Percentiles rank a stretch among this genome's conserved stretches.
Conservation (phyloP, 2,113 vertebrate genomes). For the Ceyx melanurus region DNA sequence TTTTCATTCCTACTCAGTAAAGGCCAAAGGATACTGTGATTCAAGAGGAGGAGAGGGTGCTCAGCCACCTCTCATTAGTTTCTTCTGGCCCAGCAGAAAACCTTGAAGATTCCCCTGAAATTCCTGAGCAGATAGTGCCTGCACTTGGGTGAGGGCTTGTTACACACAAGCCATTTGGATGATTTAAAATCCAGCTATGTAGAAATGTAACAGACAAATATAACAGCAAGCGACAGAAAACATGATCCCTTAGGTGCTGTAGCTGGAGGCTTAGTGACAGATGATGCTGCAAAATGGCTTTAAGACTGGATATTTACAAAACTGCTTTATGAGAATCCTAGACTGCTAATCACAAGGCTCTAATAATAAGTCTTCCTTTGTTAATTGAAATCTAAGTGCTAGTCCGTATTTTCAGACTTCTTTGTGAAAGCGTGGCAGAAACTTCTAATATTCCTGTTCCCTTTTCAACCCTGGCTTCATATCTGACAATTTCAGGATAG, state of each 20-base stretch:
- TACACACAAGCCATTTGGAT: background rate
- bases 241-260: conserved; percentile 54
- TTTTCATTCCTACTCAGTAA: background rate
- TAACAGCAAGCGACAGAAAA: conserved; percentile 40
- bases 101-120: conserved; percentile 13
- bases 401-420: conserved; percentile 30
- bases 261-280: conserved; percentile 68
- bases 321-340: conserved; percentile 59
- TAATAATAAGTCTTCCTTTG: conserved; percentile 66
- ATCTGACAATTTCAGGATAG: conserved; percentile 6
- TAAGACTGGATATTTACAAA: conserved; percentile 63
- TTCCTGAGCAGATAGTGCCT: background rate
- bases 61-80: background rate
- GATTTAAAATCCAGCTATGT: conserved; percentile 41
- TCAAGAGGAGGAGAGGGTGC: background rate
- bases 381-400: conserved; percentile 67
- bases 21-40: background rate
- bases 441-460: conserved; percentile 50
- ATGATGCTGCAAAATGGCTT: conserved; percentile 45
- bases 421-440: conserved; percentile 46
- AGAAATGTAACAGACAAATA: conserved; percentile 7
- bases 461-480: conserved; percentile 28
- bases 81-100: background rate
- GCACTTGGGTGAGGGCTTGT: background rate
- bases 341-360: conserved; percentile 64